A percentile compares a stretch with the other conserved stretches of the same genome.
Evolutionary conservation across 2,888 invertebrate species (phyloP).

Genomic region (Gandaritis pyraliata): DNA sequence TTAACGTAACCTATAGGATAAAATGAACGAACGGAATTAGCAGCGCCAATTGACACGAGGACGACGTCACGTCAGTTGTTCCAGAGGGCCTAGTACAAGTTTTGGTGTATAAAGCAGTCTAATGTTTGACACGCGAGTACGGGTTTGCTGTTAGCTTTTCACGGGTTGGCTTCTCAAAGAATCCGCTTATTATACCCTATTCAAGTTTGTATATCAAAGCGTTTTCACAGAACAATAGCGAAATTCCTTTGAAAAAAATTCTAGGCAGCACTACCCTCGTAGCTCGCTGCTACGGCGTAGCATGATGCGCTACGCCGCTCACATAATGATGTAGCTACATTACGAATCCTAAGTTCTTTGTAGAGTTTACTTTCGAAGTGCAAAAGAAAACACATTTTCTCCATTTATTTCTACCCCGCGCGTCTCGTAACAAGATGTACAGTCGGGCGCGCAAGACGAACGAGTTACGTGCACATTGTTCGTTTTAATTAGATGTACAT

Average conservation of each 20-base stretch:
- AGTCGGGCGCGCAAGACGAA: conserved; percentile 10
- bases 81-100: too few relatives aligned
- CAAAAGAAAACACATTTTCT: conserved; percentile 34
- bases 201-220: too few relatives aligned
- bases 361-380: conserved; percentile 31
- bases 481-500: background rate
- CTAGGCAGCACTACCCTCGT: background rate
- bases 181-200: too few relatives aligned
- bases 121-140: too few relatives aligned
- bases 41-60: too few relatives aligned
- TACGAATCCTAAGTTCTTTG: conserved; percentile 29
- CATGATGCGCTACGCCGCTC: conserved; percentile 22
- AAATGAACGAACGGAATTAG: too few relatives aligned
- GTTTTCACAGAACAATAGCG: background rate
- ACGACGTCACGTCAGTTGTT: too few relatives aligned
- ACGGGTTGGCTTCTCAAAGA: too few relatives aligned
- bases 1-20: too few relatives aligned
- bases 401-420: conserved; percentile 29
- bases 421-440: conserved; percentile 32
- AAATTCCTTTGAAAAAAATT: background rate
- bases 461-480: conserved; percentile 2
- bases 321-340: conserved; percentile 28
- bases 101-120: too few relatives aligned
- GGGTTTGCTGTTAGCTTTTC: too few relatives aligned
- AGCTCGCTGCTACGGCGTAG: conserved; percentile 12